Percentiles rank a stretch among this genome's conserved stretches.
phyloP scores from a whole-genome alignment of 2,888 invertebrate species.

The Syrista parreyssii region DNA sequence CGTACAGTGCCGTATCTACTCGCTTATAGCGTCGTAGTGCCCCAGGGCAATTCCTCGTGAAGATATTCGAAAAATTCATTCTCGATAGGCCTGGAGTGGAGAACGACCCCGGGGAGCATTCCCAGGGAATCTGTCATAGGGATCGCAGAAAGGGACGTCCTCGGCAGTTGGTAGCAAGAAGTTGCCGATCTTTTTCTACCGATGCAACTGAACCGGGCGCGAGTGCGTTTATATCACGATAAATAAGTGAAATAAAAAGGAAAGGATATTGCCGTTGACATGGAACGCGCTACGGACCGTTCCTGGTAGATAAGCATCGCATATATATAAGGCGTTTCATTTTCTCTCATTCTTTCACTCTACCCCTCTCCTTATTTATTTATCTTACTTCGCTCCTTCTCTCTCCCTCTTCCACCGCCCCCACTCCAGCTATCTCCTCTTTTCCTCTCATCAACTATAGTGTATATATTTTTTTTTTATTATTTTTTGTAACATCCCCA shows the following conservation, averaged over 20 bases:
- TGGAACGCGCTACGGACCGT: constrained; percentile 29
- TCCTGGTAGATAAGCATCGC: constrained; percentile 39
- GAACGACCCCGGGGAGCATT: constrained; percentile 4
- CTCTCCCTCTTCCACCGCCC: constrained; percentile 12
- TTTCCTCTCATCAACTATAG: not conserved
- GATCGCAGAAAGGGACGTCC: constrained; percentile 3
- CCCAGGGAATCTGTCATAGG: constrained; percentile 3
- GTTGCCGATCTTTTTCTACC: not conserved
- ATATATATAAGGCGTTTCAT: constrained; percentile 30
- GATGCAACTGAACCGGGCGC: constrained; percentile 5
- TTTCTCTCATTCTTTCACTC: constrained; percentile 13
- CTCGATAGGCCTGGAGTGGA: not conserved
- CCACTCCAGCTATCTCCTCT: not conserved
- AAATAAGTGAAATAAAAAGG: constrained; percentile 42
- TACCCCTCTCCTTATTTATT: constrained; percentile 13
- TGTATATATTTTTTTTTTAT: not conserved
- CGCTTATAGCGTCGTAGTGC: not conserved
- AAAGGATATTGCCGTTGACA: constrained; percentile 44
- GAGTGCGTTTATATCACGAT: constrained; percentile 32
- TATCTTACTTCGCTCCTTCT: not conserved
- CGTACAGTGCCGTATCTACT: not conserved
- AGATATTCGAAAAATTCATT: not conserved
- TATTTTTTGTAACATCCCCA: not conserved
- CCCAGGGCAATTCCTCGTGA: not conserved
- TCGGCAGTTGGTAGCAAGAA: constrained; percentile 1